These are phyloP conservation scores for Pantherophis vulpinus DNA, from an alignment of 2,797 vertebrate genomes.

Conservation along the genomic window DNA sequence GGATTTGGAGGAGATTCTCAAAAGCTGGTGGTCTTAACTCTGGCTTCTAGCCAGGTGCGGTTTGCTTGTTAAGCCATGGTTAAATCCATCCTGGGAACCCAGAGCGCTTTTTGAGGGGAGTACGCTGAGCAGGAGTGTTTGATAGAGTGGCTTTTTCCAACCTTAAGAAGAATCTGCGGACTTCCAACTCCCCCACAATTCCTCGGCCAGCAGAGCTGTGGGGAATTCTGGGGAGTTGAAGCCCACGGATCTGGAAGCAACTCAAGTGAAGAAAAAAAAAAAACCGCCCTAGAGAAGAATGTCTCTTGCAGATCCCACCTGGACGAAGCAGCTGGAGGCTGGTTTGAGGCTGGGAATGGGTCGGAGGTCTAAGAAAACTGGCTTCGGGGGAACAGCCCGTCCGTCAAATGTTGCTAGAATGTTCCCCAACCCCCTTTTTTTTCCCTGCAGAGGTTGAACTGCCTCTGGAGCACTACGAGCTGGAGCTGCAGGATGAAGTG, in stretches of 20 bases:
- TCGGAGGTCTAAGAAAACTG: background rate
- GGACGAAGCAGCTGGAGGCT: too few species aligned
- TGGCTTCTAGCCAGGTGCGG: background rate
- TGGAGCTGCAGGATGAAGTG: slow-evolving; percentile 50
- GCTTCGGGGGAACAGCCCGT: fast-evolving
- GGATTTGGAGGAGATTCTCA: background rate
- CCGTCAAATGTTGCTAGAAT: background rate
- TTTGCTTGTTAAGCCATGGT: background rate
- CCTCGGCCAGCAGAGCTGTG: background rate
- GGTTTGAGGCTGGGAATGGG: background rate
- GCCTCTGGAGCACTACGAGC: slow-evolving; percentile 63
- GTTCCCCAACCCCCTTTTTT: background rate
- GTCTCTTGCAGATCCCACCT: background rate
- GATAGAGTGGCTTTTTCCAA: background rate
- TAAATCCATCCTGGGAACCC: background rate
- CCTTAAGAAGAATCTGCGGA: background rate
- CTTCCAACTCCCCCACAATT: background rate
- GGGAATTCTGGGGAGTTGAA: background rate
- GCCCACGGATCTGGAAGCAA: background rate
- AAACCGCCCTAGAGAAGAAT: background rate
- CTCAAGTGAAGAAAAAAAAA: background rate
- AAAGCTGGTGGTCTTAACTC: background rate
- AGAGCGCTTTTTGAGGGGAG: background rate
- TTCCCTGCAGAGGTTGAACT: slow-evolving; percentile 56
- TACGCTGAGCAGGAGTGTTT: background rate